A percentile compares a stretch with the other conserved stretches of the same genome.
Evolutionary conservation across 2,113 vertebrate genomes (phyloP).

Genomic region (human (Homo sapiens)): GRCh38 chr7:34156001-34156500

Average conservation of each 20-base stretch:
- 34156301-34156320: background rate
- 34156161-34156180: background rate
- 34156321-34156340: background rate
- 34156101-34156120: background rate
- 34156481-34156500: background rate
- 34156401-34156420: background rate
- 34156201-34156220: too few species aligned
- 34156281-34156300: background rate
- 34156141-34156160: background rate
- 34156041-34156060: background rate
- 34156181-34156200: background rate
- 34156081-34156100: background rate
- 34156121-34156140: background rate
- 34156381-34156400: background rate
- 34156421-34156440: background rate
- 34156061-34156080: background rate
- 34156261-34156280: background rate
- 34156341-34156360: constrained; percentile 37
- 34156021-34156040: background rate
- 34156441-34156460: background rate
- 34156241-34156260: background rate
- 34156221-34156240: background rate
- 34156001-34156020: background rate
- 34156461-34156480: background rate
- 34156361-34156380: background rate